Percentiles rank a stretch among this genome's conserved stretches.
Evolutionary conservation across 2,113 vertebrate genomes (phyloP).

Genomic region (Ceyx margarethae): DNA sequence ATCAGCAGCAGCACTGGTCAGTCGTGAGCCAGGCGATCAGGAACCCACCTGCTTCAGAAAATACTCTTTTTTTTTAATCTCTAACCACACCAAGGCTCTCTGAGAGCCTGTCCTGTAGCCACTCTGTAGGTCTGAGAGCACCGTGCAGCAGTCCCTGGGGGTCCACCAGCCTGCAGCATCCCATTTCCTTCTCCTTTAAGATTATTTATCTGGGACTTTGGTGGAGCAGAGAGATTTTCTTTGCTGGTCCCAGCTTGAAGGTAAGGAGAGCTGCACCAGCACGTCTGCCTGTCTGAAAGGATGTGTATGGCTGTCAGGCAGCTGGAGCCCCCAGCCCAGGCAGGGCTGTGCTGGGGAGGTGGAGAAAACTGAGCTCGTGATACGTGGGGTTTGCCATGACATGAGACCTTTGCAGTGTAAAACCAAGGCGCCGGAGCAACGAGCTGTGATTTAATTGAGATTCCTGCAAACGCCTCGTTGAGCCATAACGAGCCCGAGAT

Average conservation of each 20-base stretch:
- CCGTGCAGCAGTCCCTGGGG: rapidly evolving
- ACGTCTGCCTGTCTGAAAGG: not conserved
- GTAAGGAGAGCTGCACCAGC: not conserved
- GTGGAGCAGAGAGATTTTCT: not conserved
- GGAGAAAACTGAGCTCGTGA: not conserved
- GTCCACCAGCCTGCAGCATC: not conserved
- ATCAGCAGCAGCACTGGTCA: not conserved
- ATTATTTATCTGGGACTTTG: not conserved
- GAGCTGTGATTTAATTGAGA: not conserved
- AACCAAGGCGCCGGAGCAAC: not conserved
- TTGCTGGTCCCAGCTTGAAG: not conserved
- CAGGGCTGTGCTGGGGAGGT: not conserved
- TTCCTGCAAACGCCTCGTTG: not conserved
- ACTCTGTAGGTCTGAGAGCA: not conserved
- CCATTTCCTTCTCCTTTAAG: not conserved
- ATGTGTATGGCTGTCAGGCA: not conserved
- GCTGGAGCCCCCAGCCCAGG: not conserved
- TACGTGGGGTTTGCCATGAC: not conserved
- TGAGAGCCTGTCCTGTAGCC: rapidly evolving
- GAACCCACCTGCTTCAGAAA: not conserved
- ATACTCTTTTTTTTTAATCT: not conserved
- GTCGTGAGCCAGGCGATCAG: rapidly evolving
- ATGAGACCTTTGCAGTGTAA: not conserved
- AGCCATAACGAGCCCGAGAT: not conserved
- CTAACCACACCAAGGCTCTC: not conserved